Base-by-base conservation (phyloP, 2,113 vertebrate species). In the Anhinga anhinga region DNA sequence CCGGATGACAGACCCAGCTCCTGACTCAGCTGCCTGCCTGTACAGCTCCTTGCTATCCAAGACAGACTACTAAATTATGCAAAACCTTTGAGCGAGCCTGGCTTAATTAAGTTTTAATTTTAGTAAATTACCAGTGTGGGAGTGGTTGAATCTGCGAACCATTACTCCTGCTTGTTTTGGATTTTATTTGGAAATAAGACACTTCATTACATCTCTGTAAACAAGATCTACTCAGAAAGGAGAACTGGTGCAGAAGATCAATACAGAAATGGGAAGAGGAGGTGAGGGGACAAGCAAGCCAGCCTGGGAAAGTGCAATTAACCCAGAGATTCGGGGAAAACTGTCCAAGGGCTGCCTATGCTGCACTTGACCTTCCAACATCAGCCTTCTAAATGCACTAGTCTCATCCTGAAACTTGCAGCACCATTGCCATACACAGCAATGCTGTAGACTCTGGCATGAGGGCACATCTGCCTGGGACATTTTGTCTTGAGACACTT, bases 81-180 rank as follows among this genome's bases (percentile, higher is more conserved):
- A 98, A 97, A 98, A 98, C 97, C 98, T 98, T 97, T 98, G 98
- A 98, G 97, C 96, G 97, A 98, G 94, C 52, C 97, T 98, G 94
- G 97, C 98, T 98, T 99, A 98, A 99, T 99, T 99, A 99, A 98
- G 98, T 98, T 99, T 99, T 99, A 98, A 99, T 99, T 99, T 99
- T 98, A 98, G 97, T 98, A 98, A 98, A 99, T 99, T 98, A 98
- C 96, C 88, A 89, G 90, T 83, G 83, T 94, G 98, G 98, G 98
- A 98, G 96, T 97, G 98, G 96, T 97, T 93, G 90, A 97, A 97
- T 97, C 94, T 98, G 97, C 69, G 88, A 98, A 98, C 98, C 98
- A 98, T 98, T 97, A 97, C 97, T 98, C 95, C 96, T 95, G 97
- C 97, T 97, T 96, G 92, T 80, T 98, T 84, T 49, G 97, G 98